These are phyloP conservation scores for Hirtodrosophila confusa DNA, from an alignment of 2,888 invertebrate genomes.

Conservation along the genomic window DNA sequence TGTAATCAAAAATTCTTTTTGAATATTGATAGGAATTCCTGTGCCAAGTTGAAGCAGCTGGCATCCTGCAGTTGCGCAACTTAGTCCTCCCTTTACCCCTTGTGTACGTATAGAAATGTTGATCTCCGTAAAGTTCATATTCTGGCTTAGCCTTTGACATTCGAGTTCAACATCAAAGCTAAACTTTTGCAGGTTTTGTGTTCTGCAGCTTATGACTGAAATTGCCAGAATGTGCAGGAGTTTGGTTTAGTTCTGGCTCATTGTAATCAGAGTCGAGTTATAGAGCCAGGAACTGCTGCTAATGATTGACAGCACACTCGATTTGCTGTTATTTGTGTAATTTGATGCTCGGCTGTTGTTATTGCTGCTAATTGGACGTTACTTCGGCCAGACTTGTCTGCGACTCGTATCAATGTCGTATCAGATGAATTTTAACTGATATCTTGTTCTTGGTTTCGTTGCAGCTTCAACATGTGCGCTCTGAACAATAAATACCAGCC, in stretches of 20 bases:
- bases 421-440: conserved; percentile 21
- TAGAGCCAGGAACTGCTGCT: conserved; percentile 6
- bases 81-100: not conserved
- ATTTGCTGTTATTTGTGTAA: not conserved
- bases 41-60: not conserved
- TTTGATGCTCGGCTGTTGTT: conserved; percentile 7
- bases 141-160: conserved; percentile 36
- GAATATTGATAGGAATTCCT: too few species aligned
- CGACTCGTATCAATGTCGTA: not conserved
- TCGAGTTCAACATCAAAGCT: conserved; percentile 17
- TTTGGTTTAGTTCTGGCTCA: conserved; percentile 3
- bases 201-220: conserved; percentile 9
- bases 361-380: conserved; percentile 28
- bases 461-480: conserved; percentile 45
- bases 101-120: not conserved
- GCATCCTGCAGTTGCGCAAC: not conserved
- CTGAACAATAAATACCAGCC: conserved; percentile 25
- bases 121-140: conserved; percentile 44
- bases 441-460: conserved; percentile 5
- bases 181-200: conserved; percentile 6
- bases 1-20: too few species aligned
- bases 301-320: conserved; percentile 23
- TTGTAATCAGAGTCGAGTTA: conserved; percentile 9
- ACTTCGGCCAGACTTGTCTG: not conserved
- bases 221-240: conserved; percentile 6